These are phyloP conservation scores for Malurus alboscapulatus DNA, from an alignment of 2,113 vertebrate species.

Conservation along the genomic window DNA sequence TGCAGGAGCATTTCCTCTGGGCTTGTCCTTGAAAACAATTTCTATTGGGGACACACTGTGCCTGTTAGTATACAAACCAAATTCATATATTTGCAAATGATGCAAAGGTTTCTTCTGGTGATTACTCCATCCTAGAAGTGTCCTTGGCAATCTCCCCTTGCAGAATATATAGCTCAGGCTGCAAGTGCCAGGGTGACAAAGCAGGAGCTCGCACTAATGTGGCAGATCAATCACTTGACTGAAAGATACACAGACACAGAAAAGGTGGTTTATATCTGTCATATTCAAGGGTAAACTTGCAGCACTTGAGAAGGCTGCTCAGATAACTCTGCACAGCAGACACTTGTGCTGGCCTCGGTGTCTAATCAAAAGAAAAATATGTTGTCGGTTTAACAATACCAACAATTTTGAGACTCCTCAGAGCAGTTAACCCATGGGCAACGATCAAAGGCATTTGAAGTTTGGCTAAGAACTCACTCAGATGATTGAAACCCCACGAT, in stretches of 20 bases:
- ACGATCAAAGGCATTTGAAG: constrained; percentile 27
- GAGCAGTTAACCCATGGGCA: background rate
- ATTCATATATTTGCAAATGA: background rate
- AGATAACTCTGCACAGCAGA: constrained; percentile 54
- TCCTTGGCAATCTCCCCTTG: background rate
- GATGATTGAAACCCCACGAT: background rate
- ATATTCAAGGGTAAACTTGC: constrained; percentile 72
- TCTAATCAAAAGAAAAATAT: constrained; percentile 65
- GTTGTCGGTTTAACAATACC: constrained; percentile 66
- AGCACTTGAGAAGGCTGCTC: background rate
- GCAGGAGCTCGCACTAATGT: constrained; percentile 25
- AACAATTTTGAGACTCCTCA: constrained; percentile 10
- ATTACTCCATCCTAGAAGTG: background rate
- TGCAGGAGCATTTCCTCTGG: background rate
- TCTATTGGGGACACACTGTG: background rate
- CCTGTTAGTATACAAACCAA: background rate
- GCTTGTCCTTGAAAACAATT: background rate
- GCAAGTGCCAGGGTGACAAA: constrained; percentile 24
- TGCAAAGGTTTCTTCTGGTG: background rate
- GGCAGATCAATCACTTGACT: constrained; percentile 63
- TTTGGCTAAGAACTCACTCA: background rate
- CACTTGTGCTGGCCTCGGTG: constrained; percentile 55
- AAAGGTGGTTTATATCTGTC: constrained; percentile 67
- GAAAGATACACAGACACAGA: constrained; percentile 58
- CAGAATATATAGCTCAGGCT: background rate